Base-by-base conservation (phyloP, 1,140 invertebrate genomes). In the Muscidifurax raptorellus region DNA sequence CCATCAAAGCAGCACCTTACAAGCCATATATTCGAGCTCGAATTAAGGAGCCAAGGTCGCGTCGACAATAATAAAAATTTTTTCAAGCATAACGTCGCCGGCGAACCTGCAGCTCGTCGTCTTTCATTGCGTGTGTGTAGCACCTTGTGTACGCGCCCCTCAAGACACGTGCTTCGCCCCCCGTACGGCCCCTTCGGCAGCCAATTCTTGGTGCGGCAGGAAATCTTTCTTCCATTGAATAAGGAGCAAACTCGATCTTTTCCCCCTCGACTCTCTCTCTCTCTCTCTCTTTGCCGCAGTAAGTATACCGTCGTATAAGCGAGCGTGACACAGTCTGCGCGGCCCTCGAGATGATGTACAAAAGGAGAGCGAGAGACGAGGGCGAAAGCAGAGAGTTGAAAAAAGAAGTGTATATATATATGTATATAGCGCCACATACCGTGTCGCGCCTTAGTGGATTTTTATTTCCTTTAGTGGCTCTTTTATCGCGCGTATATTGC, bases 101-200 rank as follows among this genome's bases (percentile, higher is more conserved):
- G 36, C 36, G 28, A 83, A 78, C 75, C 82, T 77, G 75, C 22
- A 59, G 40, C 22, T 0, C 15, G 32, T 59, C 22, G 44, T 44
- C 27, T 25, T 40, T 36, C 30, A 47, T 47, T 47, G 40, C 40
- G 40, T 18, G 2, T 59, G 52, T 84, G 82, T 84, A 80, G 71
- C 83, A 84, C 83, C 83, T 84, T 84, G 83, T 84, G 7, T n/a
- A 7, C 52, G 36, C 36, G 5, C 52, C 52, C 71, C 27, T 18
- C 32, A 80, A 80, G 77, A 84, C 83, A 84, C 83, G 76, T 80
- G 83, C n/a, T n/a, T n/a, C n/a, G n/a, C n/a, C n/a, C n/a, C n/a
- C n/a, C 15, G 28, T 2, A 10, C 75, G 7, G 59, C 30, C 75
- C 82, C 75, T 83, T 69, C 36, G 25, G 64, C 18, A 30, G 64